Base-by-base conservation (phyloP, 2,113 vertebrate species). In the Neodontobutis hainanensis region DNA sequence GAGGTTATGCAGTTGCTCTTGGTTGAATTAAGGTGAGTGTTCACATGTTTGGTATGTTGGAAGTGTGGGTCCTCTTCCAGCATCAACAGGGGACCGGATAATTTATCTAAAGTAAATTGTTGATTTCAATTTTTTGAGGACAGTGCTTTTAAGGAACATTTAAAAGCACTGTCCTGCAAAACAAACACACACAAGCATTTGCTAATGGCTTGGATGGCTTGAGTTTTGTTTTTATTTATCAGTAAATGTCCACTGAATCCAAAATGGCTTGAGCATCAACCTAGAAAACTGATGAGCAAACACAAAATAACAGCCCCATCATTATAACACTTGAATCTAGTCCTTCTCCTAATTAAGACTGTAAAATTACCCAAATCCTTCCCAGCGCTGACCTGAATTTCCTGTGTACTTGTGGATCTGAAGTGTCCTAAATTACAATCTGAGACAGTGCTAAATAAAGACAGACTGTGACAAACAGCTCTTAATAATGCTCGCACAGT, bases 401-500 rank as follows among this genome's bases (percentile, higher is more conserved):
- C 8, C 56, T 60, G 50, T 47, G 10, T 57, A 48, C 64, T 66
- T 34, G 47, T 35, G 19, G 42, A 36, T 57, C 8, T 7, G 8
- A 61, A 47, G 55, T 63, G 72, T 73, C 47, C 59, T 8, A 11
- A 19, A 50, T 67, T 58, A 55, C 6, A 58, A 16, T 6, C 53
- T 70, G 16, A 34, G n/a, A 53, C 6, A 11, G 15, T 43, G 61
- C 46, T 68, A 49, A 65, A 82, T 67, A 45, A 35, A 71, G 36
- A 8, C 12, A 65, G 2, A 11, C 36, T 61, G 61, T 59, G 53
- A 80, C 73, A 82, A 78, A 49, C 36, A 36, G 42, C n/a, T 16
- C 15, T 65, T 58, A 79, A 3, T 34, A 32, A 52, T 55, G 47
- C 32, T 62, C 32, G 19, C 49, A 42, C 19, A 40, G 55, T 11